A percentile compares a stretch with the other conserved stretches of the same genome.
Evolutionary conservation across 2,888 invertebrate genomes (phyloP).

Genomic region (Noctua comes): DNA sequence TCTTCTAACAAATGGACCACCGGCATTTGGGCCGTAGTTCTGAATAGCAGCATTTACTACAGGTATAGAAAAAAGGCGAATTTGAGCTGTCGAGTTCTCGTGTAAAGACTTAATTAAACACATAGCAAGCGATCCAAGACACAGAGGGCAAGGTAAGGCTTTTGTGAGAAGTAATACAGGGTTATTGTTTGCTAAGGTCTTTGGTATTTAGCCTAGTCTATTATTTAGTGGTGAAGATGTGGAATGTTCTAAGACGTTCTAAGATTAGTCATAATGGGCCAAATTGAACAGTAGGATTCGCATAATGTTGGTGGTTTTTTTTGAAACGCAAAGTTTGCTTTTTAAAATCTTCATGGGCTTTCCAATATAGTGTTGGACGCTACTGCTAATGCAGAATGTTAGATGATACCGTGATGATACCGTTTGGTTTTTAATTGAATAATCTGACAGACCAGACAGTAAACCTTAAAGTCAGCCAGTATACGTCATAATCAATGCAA

Average conservation of each 20-base stretch:
- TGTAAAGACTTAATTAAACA: constrained; percentile 17
- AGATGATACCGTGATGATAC: background rate
- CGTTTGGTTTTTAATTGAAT: background rate
- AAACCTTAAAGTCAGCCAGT: too few species aligned
- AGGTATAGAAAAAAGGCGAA: background rate
- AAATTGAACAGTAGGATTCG: background rate
- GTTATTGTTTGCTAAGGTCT: background rate
- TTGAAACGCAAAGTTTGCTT: background rate
- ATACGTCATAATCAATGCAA: background rate
- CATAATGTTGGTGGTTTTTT: background rate
- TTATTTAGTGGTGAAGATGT: background rate
- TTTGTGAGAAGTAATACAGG: background rate
- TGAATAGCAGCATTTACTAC: background rate
- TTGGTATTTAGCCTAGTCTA: background rate
- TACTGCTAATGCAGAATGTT: background rate
- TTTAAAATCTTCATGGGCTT: background rate
- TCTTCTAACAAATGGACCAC: constrained; percentile 8
- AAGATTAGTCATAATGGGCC: background rate
- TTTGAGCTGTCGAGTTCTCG: background rate
- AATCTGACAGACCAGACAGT: background rate
- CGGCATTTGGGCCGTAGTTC: constrained; percentile 1
- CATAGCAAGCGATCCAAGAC: background rate
- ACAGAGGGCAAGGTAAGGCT: background rate
- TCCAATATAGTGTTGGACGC: background rate
- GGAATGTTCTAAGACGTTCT: background rate